Evolutionary conservation across 2,113 vertebrate species (phyloP).

Genomic region (Hoplias malabaricus): DNA sequence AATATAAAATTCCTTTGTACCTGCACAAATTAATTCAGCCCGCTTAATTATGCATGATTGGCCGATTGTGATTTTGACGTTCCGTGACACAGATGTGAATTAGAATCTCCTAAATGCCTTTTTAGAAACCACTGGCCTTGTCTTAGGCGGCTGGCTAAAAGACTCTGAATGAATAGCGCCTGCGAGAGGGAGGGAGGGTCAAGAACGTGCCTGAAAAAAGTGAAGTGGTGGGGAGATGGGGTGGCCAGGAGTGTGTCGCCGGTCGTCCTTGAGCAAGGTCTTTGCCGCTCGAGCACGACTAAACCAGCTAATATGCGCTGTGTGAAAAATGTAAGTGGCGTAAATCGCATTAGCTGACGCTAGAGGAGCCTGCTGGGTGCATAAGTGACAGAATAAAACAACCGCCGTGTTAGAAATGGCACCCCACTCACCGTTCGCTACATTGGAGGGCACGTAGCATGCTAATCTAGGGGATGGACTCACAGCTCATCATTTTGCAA

Average conservation of each 20-base stretch:
- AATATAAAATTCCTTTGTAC: slow-evolving; percentile 44
- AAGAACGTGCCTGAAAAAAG: background rate
- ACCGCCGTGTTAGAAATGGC: slow-evolving; percentile 48
- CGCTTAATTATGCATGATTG: slow-evolving; percentile 29
- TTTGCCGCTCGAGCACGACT: slow-evolving; percentile 64
- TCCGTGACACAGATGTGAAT: slow-evolving; percentile 20
- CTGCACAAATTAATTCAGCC: slow-evolving; percentile 27
- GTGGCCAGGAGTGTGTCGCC: slow-evolving; percentile 41
- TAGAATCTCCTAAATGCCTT: slow-evolving; percentile 24
- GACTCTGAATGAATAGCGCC: background rate
- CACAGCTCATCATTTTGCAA: background rate
- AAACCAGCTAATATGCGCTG: slow-evolving; percentile 62
- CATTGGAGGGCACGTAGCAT: background rate
- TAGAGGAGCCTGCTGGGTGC: slow-evolving; percentile 58
- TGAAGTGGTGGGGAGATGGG: background rate
- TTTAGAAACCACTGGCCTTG: background rate
- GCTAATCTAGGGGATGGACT: background rate
- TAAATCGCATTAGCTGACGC: slow-evolving; percentile 70
- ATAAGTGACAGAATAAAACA: slow-evolving; percentile 75
- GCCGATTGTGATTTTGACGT: slow-evolving; percentile 8
- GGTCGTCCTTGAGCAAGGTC: slow-evolving; percentile 70
- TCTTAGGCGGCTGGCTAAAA: background rate
- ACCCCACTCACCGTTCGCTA: background rate
- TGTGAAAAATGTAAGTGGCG: slow-evolving; percentile 69
- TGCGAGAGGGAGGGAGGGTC: background rate